A percentile compares a stretch with the other conserved stretches of the same genome.
These are phyloP conservation scores for Macrosoma leucophasiata DNA, from an alignment of 2,888 invertebrate genomes.

Conservation along the genomic window DNA sequence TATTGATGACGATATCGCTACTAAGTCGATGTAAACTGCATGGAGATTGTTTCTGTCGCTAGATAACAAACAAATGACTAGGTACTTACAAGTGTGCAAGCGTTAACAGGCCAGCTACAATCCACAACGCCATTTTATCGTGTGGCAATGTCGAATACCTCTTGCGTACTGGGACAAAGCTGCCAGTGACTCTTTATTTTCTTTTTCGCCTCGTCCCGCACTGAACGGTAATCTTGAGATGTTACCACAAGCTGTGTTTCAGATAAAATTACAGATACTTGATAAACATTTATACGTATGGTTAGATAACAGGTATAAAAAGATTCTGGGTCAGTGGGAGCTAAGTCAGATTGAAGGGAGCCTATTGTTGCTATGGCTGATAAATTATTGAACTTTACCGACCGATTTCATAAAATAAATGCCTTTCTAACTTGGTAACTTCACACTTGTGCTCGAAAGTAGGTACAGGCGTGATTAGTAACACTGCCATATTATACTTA, in stretches of 20 bases:
- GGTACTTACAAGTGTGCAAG: constrained; percentile 56
- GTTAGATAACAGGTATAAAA: too few relatives aligned
- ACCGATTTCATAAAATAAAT: too few relatives aligned
- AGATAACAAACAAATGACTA: constrained; percentile 22
- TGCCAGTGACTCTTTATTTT: constrained; percentile 3
- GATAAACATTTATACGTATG: too few relatives aligned
- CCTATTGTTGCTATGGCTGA: too few relatives aligned
- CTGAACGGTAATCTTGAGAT: constrained; percentile 40
- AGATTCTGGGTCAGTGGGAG: too few relatives aligned
- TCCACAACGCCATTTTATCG: constrained; percentile 42
- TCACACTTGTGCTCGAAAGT: too few relatives aligned
- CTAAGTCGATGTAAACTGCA: not conserved
- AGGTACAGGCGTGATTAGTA: too few relatives aligned
- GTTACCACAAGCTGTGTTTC: constrained; percentile 29
- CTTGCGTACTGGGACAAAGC: constrained; percentile 35
- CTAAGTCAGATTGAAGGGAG: too few relatives aligned
- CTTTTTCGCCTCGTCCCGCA: constrained; percentile 13
- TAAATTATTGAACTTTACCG: too few relatives aligned
- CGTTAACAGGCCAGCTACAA: constrained; percentile 45
- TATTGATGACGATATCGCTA: too few relatives aligned
- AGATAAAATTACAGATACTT: constrained; percentile 42
- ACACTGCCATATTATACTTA: too few relatives aligned
- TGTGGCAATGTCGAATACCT: constrained; percentile 36
- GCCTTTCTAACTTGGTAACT: too few relatives aligned
- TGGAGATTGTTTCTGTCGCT: not conserved